Evolutionary conservation across 2,888 invertebrate species (phyloP).

Genomic region (Xestia ashworthii): DNA sequence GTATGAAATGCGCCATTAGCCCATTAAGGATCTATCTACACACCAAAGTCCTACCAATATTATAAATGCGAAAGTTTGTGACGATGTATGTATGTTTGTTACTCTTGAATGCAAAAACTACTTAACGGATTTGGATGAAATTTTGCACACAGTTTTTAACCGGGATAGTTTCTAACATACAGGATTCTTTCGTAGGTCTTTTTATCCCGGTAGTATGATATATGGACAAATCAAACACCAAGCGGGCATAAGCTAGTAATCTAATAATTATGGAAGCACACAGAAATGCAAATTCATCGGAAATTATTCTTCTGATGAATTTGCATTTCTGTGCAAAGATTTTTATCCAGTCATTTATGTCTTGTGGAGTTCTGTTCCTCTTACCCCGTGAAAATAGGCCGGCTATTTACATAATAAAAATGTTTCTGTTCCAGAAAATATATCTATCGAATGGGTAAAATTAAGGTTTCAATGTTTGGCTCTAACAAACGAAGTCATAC

Average conservation of each 20-base stretch:
- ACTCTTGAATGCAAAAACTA: no score
- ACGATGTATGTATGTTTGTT: no score
- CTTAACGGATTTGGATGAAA: no score
- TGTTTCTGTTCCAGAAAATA: conserved; percentile 89
- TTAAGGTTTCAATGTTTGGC: conserved; percentile 95
- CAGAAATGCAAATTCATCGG: background rate
- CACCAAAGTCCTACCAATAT: background rate
- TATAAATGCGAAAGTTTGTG: no score
- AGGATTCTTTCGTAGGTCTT: no score
- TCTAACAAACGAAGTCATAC: conserved; percentile 92
- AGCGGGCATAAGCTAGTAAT: no score
- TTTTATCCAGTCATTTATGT: background rate
- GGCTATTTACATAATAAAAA: background rate
- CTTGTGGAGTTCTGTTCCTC: background rate
- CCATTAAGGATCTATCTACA: conserved; percentile 5
- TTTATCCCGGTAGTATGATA: no score
- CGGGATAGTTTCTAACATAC: no score
- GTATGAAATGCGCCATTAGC: conserved; percentile 9
- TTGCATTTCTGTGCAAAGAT: background rate
- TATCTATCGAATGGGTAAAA: conserved; percentile 95
- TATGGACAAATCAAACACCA: no score
- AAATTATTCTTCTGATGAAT: background rate
- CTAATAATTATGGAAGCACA: background rate
- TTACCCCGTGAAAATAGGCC: background rate
- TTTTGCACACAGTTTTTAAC: no score